Evolutionary conservation across 2,797 vertebrate species (phyloP), one percentile per base, ranked within the genome.

Genomic region (Anguilla pacifica): DNA sequence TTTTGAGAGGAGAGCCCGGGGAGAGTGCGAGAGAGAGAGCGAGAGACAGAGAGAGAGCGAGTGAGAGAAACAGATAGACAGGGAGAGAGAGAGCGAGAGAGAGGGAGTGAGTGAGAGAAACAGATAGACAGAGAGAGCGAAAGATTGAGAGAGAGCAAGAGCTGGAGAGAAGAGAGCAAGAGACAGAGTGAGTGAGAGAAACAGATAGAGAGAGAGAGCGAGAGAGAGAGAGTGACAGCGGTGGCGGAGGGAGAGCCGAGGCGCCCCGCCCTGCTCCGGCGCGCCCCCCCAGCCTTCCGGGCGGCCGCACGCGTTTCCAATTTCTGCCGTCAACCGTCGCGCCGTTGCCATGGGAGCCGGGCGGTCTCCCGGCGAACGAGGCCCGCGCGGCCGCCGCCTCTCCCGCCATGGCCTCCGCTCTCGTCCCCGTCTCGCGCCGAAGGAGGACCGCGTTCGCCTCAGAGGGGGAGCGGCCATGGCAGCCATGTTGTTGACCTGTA

Each of bases 301-400:
- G 85, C 85, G 86, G 74, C 72, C 15, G 72, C 92, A 90, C 88
- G 87, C 90, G 84, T 90, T 94, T 90, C 85, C 89, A 88, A 91
- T 92, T 92, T 91, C 82, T 67, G 11, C 77, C 84, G 86, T 92
- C 89, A 87, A 86, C 83, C 39, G 86, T 91, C 89, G 87, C 85
- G 49, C 88, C 70, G 91, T 93, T 91, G 89, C 91, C 88, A 90
- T 93, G 91, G 91, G 6, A 90, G 86, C 89, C 2, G 87, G 89
- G 88, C 74, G 89, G 86, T 89, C 70, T 79, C 86, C 51, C 90
- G 7, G 83, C 5, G 53, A 57, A 57, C 83, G 35, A 19, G 83
- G 28, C 31, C 28, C 28, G 53, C 61, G 77, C 83, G 35, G 51
- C n/a, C 6, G 84, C 55, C 57, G 28, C 35, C 88, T 88, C 83